These are phyloP conservation scores for Polypterus senegalus DNA, from an alignment of 2,113 vertebrate genomes.

Conservation along the genomic window DNA sequence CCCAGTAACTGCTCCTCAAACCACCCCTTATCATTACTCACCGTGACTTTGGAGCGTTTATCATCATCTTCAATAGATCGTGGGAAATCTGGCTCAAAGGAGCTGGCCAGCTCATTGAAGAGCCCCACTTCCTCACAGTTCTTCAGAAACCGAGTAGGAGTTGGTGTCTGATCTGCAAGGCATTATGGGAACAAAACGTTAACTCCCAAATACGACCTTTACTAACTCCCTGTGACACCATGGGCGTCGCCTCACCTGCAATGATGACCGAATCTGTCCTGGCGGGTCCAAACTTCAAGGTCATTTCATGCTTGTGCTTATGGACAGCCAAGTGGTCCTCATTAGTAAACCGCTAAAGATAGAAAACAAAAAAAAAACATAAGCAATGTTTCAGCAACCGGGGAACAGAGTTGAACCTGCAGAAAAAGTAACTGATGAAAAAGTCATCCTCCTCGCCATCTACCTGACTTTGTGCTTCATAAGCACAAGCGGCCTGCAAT, in stretches of 20 bases:
- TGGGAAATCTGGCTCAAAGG: constrained; percentile 90
- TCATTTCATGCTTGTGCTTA: constrained; percentile 98
- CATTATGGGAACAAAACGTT: background rate
- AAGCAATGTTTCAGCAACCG: background rate
- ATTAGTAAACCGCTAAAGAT: constrained; percentile 86
- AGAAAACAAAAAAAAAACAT: constrained; percentile 19
- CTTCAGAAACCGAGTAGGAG: constrained; percentile 93
- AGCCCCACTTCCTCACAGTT: constrained; percentile 96
- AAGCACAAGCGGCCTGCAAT: too few species aligned
- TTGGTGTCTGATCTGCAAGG: constrained; percentile 85
- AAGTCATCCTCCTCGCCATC: too few species aligned
- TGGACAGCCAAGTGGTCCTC: constrained; percentile 97
- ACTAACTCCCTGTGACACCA: background rate
- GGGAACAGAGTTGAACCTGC: too few species aligned
- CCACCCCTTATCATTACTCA: constrained; percentile 26
- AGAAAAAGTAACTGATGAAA: too few species aligned
- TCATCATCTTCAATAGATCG: constrained; percentile 78
- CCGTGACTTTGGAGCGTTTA: constrained; percentile 58
- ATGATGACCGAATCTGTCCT: constrained; percentile 95
- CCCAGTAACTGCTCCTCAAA: too few species aligned
- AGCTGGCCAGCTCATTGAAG: constrained; percentile 87
- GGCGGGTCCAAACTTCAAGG: constrained; percentile 86
- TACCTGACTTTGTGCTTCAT: too few species aligned
- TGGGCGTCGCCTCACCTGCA: constrained; percentile 62
- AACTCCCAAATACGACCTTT: too few species aligned